phyloP scores from a whole-genome alignment of 2,797 vertebrate species.

The Taeniopygia guttata region DNA sequence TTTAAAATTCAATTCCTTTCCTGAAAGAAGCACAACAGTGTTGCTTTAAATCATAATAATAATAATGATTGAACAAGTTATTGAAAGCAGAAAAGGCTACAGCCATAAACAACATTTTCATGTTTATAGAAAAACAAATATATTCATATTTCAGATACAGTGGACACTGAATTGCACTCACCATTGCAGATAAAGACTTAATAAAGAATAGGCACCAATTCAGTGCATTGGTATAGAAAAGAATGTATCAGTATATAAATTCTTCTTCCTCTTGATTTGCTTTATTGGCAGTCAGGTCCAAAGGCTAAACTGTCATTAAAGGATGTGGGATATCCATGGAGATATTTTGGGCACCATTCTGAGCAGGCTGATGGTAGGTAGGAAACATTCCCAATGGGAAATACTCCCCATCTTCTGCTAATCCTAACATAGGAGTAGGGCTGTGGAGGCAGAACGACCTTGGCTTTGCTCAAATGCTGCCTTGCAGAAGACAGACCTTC shows the following conservation, averaged over 20 bases:
- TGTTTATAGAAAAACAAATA: neutral
- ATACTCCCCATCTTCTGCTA: neutral
- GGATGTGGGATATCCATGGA: neutral
- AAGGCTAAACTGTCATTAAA: neutral
- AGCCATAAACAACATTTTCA: neutral
- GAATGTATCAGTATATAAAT: neutral
- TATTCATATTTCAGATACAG: neutral
- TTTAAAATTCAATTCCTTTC: neutral
- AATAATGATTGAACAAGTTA: neutral
- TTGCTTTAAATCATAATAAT: neutral
- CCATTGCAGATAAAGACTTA: neutral
- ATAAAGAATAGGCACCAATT: neutral
- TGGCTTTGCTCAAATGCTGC: neutral
- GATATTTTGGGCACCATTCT: neutral
- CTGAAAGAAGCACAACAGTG: neutral
- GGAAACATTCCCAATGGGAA: neutral
- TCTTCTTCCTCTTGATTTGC: neutral
- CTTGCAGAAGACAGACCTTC: neutral
- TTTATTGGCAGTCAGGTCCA: neutral
- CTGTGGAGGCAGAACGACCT: neutral
- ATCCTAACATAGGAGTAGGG: neutral
- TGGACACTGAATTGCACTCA: neutral
- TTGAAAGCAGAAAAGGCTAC: neutral
- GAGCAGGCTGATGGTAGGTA: neutral
- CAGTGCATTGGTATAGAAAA: neutral